Evolutionary conservation across 2,797 vertebrate species (phyloP).

Genomic region (Euthynnus affinis): DNA sequence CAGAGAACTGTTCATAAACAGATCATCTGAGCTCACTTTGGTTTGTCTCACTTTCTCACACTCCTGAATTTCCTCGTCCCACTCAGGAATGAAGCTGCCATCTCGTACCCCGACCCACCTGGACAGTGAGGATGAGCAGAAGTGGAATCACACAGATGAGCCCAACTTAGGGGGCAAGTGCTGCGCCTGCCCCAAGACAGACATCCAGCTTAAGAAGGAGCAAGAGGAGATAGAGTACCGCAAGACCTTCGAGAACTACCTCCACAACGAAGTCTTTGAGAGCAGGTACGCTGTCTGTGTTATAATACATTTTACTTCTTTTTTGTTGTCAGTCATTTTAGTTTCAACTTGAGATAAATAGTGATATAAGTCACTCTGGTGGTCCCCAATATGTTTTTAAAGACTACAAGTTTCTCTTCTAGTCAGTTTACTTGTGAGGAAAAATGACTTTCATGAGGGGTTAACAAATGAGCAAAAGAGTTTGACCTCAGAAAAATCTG

Average conservation of each 20-base stretch:
- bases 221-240: slow-evolving; percentile 93
- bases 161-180: slow-evolving; percentile 85
- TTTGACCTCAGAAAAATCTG: too few relatives aligned
- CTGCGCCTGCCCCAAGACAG: slow-evolving; percentile 96
- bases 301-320: background rate
- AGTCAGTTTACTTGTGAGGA: background rate
- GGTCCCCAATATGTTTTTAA: background rate
- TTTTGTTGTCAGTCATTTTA: slow-evolving; percentile 2
- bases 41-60: slow-evolving; percentile 6
- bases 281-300: slow-evolving; percentile 84
- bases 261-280: slow-evolving; percentile 97
- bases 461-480: background rate
- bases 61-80: background rate
- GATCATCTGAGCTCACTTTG: background rate
- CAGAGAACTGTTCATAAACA: background rate
- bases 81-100: slow-evolving; percentile 92
- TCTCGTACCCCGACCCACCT: slow-evolving; percentile 87
- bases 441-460: background rate
- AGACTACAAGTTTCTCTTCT: background rate
- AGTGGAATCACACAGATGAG: slow-evolving; percentile 90
- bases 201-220: slow-evolving; percentile 94
- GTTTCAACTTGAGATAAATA: background rate
- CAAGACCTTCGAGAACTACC: slow-evolving; percentile 97
- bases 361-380: background rate
- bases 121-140: slow-evolving; percentile 83